Evolutionary conservation across 2,888 invertebrate genomes (phyloP).

Genomic region (Ctenicera cuprea): DNA sequence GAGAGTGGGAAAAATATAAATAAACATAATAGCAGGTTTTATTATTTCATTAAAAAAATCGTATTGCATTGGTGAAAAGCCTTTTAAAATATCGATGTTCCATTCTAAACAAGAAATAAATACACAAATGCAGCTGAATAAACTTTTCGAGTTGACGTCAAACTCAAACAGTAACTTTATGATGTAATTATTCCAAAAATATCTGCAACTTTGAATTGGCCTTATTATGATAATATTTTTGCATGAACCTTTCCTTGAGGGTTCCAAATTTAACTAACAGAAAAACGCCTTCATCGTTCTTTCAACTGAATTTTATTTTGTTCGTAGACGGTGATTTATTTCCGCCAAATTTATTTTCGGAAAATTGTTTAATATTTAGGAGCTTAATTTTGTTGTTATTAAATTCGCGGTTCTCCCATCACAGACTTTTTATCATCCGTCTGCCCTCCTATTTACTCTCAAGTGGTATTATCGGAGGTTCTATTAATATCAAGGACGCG

Average conservation of each 20-base stretch:
- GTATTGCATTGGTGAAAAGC: too few relatives aligned
- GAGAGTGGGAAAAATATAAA: too few relatives aligned
- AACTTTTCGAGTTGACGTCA: slow-evolving; percentile 1
- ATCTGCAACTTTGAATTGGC: slow-evolving; percentile 1
- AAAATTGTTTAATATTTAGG: background rate
- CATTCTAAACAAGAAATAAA: background rate
- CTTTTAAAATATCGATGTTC: background rate
- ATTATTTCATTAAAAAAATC: too few relatives aligned
- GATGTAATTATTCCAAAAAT: slow-evolving; percentile 21
- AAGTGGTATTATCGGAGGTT: slow-evolving; percentile 36
- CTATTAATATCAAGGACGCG: slow-evolving; percentile 40
- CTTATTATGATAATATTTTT: slow-evolving; percentile 7
- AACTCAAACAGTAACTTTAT: background rate
- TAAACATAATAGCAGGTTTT: too few relatives aligned
- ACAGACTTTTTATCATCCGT: slow-evolving; percentile 19
- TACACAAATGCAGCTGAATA: background rate
- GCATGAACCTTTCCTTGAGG: slow-evolving; percentile 2
- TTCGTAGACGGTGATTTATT: too few relatives aligned
- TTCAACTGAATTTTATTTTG: too few relatives aligned
- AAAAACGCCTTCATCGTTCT: too few relatives aligned
- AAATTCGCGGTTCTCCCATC: background rate
- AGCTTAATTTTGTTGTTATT: background rate
- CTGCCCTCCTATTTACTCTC: slow-evolving; percentile 10
- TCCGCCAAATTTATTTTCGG: too few relatives aligned
- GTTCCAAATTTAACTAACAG: background rate